Base-by-base conservation (phyloP, 64 coral and sea anemone species). In the Montipora capricornis region DNA sequence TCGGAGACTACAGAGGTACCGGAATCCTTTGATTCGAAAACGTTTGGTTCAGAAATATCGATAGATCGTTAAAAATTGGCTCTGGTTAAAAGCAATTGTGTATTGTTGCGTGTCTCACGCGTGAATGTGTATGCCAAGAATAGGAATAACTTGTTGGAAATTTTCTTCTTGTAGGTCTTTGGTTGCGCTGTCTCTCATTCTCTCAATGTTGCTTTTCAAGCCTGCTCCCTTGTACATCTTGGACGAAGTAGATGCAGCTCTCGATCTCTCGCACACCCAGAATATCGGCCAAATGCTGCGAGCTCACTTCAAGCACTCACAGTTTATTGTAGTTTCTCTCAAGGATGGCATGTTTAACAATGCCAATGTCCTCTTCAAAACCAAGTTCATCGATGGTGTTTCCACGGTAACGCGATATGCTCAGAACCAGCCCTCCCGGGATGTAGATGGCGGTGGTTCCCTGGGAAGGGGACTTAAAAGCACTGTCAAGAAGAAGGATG, bases 311-410 rank as follows among this genome's bases (percentile, higher is more conserved):
- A 98, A 86, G 47, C 97, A 98, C 50, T 98, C 97, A 6, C 97
- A 98, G 94, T 98, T 98, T 70, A 98, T 98, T 20, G 97, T 98
- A 6, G 97, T 98, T 50, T 98, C 97, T 2, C 88, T 98, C 12
- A 98, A 98, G 44, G 97, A 98, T 73, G 97, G 97, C 14, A 98
- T 98, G 97, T 98, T 98, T 55, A 98, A 98, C 89, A 98, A 98
- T 73, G 97, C 97, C 14, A 98, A 98, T 47, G 97, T 98, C 4
- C 94, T 98, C 13, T 98, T 98, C 83, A 98, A 98, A 68, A 98
- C 97, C 1, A 98, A 96, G 76, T 98, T 98, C 82, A 94, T 98
- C 5, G 97, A 98, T 92, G 97, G 97, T 12, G 94, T 98, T 22
- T 98, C 97, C 17, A 98, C 97, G 3, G 97, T 98, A 15, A 96